Conservation (phyloP, 2,888 invertebrate genomes). For the Cheiracanthium punctorium region DNA sequence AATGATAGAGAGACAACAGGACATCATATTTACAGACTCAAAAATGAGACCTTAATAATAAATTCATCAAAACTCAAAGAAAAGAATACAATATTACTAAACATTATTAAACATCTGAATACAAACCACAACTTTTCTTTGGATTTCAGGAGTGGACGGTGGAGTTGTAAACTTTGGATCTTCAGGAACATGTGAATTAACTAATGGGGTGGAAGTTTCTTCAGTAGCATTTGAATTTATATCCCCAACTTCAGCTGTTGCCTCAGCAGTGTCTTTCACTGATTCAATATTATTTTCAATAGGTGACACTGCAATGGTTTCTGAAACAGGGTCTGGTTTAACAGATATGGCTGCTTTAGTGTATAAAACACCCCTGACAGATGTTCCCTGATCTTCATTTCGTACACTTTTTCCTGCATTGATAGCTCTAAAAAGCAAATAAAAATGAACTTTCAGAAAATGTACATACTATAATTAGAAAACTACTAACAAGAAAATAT, state of each 20-base stretch:
- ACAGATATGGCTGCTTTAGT: constrained; percentile 23
- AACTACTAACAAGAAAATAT: too few relatives aligned
- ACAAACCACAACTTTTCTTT: constrained; percentile 54
- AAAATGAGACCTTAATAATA: too few relatives aligned
- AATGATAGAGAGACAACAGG: too few relatives aligned
- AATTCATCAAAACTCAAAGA: too few relatives aligned
- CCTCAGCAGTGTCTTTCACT: neutral
- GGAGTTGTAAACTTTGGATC: constrained; percentile 66
- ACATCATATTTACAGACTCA: too few relatives aligned
- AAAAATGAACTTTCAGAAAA: too few relatives aligned
- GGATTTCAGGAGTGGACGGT: constrained; percentile 57
- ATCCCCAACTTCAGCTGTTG: constrained; percentile 1
- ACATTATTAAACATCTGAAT: too few relatives aligned
- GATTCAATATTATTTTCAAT: neutral
- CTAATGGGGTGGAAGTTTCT: neutral
- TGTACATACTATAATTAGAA: too few relatives aligned
- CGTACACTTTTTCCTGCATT: constrained; percentile 87
- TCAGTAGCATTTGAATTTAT: neutral
- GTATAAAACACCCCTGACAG: constrained; percentile 74
- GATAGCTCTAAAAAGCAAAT: constrained; percentile 78
- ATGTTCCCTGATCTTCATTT: constrained; percentile 86
- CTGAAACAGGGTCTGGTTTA: constrained; percentile 16
- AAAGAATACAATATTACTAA: too few relatives aligned
- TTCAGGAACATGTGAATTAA: constrained; percentile 24
- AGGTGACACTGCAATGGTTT: neutral